Evolutionary conservation across 2,888 invertebrate genomes (phyloP).

Genomic region (Catocala nupta): DNA sequence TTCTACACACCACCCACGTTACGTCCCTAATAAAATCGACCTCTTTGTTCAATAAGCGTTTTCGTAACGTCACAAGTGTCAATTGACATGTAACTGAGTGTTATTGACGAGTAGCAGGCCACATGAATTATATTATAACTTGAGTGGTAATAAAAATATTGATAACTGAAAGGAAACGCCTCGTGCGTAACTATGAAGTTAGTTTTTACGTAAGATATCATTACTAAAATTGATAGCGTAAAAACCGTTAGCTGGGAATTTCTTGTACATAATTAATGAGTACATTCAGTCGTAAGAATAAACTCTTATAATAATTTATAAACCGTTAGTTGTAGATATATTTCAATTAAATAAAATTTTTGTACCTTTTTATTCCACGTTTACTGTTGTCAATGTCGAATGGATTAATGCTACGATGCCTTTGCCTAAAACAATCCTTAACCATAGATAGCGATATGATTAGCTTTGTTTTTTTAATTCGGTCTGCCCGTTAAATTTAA

Average conservation of each 20-base stretch:
- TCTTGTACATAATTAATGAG: too few species aligned
- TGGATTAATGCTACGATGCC: conserved; percentile 4
- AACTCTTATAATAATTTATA: too few species aligned
- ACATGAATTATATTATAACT: conserved; percentile 8
- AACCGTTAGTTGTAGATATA: too few species aligned
- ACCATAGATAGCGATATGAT: conserved; percentile 3
- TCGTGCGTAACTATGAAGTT: too few species aligned
- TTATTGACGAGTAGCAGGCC: conserved; percentile 45
- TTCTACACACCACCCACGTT: conserved; percentile 54
- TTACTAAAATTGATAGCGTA: too few species aligned
- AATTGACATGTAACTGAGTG: conserved; percentile 48
- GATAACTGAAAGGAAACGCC: too few species aligned
- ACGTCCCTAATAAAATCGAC: conserved; percentile 59
- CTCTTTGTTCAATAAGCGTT: conserved; percentile 55
- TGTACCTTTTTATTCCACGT: too few species aligned
- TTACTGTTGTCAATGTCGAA: not conserved
- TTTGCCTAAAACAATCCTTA: conserved; percentile 15
- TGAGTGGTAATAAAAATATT: not conserved
- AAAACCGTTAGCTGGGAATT: too few species aligned
- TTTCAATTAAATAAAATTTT: too few species aligned
- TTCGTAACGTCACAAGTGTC: conserved; percentile 50
- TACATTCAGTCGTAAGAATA: too few species aligned
- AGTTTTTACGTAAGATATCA: too few species aligned
- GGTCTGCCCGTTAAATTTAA: not conserved
- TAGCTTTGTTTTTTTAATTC: not conserved